These are phyloP conservation scores for Laterallus jamaicensis DNA, from an alignment of 2,113 vertebrate genomes.

Conservation along the genomic window DNA sequence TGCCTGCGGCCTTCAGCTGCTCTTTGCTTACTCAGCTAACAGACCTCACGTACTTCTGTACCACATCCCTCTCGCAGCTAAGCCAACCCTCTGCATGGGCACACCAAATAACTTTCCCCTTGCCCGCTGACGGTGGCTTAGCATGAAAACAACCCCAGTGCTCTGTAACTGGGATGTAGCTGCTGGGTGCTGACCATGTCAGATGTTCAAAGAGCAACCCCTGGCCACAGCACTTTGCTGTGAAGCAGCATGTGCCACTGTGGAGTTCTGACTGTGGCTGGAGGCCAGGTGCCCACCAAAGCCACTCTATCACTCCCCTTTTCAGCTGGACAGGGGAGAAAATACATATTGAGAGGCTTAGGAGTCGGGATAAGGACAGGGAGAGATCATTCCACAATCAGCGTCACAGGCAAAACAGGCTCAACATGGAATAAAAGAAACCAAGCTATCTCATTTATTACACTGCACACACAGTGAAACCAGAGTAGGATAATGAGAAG, in stretches of 20 bases:
- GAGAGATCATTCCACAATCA: too few species aligned
- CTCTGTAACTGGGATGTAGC: not conserved
- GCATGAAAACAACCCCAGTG: accelerated
- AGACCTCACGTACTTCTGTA: not conserved
- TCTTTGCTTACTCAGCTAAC: not conserved
- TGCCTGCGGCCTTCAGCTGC: constrained; percentile 4
- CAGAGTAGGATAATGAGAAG: too few species aligned
- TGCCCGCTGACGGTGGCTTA: accelerated
- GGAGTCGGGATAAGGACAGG: too few species aligned
- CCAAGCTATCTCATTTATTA: too few species aligned
- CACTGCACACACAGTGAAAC: too few species aligned
- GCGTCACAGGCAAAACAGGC: too few species aligned
- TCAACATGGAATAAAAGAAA: too few species aligned
- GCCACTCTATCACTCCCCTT: too few species aligned
- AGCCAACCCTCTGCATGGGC: accelerated
- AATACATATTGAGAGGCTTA: too few species aligned
- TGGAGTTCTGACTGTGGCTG: too few species aligned
- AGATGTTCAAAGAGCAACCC: accelerated
- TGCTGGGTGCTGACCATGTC: not conserved
- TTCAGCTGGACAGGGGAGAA: too few species aligned
- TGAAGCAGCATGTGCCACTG: not conserved
- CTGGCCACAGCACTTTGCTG: not conserved
- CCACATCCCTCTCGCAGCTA: not conserved
- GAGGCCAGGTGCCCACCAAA: too few species aligned
- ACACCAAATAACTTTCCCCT: accelerated